Base-by-base conservation (phyloP, 2,113 vertebrate genomes). In the Bos indicus region DNA sequence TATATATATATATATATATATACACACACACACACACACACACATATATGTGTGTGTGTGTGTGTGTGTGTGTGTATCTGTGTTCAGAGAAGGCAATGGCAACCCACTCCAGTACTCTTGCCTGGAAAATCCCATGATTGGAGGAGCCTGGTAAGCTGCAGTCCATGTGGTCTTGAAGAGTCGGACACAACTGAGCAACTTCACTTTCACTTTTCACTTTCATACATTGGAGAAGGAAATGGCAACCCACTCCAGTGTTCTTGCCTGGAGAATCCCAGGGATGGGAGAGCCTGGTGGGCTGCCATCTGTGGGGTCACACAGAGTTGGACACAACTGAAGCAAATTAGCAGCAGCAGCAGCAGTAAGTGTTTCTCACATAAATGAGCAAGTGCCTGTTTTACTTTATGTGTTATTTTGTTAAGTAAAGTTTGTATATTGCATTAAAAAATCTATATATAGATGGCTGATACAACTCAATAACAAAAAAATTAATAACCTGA, bases 181-280 rank as follows among this genome's bases (percentile, higher is more conserved):
- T n/a, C 2, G 0, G 33, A 67, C 33, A 67, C 0, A 4, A 36
- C 17, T 67, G 33, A 67, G 8, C 8, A 2, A 21, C 64, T 36
- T 67, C 64, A 67, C 64, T 67, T 67, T 36, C 64, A 67, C 33
- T 67, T 19, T 67, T n/a, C 62, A 36, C 17, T 11, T 71, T 36
- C 17, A 71, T 71, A 0, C 19, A 2, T 11, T 19, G n/a, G 17
- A 71, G n/a, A 36, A 71, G 16, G 64, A 71, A 21, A 36, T 36
- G 64, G n/a, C 8, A 71, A 21, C 4, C 9, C 17, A 21, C 2
- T 11, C 17, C 64, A 71, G 64, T 71, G 4, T 36, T 21, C n/a
- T 71, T 71, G 64, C n/a, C 17, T 71, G 17, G n/a, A 71, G n/a
- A 71, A n/a, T 71, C n/a, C n/a, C 17, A 71, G 9, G 2, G 64